phyloP scores from a whole-genome alignment of 2,113 vertebrate genomes.

The Scartelaos histophorus region DNA sequence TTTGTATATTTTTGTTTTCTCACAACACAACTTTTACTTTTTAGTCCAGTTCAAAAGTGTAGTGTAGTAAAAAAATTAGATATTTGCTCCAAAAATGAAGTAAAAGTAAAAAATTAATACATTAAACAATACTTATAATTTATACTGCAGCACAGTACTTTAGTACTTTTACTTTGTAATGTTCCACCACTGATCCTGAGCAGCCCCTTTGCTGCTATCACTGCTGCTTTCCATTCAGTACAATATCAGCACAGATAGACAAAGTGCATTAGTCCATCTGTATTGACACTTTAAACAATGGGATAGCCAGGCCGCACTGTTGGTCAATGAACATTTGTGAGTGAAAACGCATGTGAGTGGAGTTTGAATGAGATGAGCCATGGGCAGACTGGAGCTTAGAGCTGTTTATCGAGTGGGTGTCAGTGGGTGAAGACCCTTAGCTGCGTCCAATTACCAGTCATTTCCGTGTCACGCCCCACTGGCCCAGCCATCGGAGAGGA shows the following conservation, averaged over 20 bases:
- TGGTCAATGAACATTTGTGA: conserved; percentile 9
- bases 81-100: too few species aligned
- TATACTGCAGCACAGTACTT: too few species aligned
- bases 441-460: conserved; percentile 69
- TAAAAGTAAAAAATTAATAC: too few species aligned
- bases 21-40: too few species aligned
- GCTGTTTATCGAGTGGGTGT: conserved; percentile 66
- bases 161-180: too few species aligned
- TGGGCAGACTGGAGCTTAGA: conserved; percentile 42
- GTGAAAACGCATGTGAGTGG: conserved; percentile 25
- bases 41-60: too few species aligned
- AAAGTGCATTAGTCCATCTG: conserved; percentile 43
- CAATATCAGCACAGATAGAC: conserved; percentile 31
- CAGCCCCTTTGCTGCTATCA: conserved; percentile 8
- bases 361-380: conserved; percentile 5
- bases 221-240: conserved; percentile 12
- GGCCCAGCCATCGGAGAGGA: conserved; percentile 53
- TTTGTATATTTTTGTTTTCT: too few species aligned
- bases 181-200: not conserved
- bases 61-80: too few species aligned
- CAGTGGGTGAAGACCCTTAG: conserved; percentile 59
- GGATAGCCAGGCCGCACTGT: conserved; percentile 17
- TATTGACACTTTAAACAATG: conserved; percentile 48
- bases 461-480: conserved; percentile 58
- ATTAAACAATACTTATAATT: too few species aligned